Conservation (phyloP, 2,888 invertebrate genomes). For the Philopedon plagiatum region DNA sequence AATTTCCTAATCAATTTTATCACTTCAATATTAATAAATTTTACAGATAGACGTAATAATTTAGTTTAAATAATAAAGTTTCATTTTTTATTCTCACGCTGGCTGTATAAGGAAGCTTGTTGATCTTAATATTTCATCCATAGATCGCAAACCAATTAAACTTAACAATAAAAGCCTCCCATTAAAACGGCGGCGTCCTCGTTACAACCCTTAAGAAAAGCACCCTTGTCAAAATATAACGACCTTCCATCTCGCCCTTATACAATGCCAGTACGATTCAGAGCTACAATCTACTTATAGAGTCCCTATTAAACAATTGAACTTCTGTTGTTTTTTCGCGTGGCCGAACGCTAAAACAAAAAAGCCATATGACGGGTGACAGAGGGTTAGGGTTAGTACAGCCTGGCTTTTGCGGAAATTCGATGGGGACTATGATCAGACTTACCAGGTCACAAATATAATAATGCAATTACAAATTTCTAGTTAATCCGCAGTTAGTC, state of each 20-base stretch:
- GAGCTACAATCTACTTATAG: background rate
- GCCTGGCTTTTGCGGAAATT: too few species aligned
- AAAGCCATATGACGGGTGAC: slow-evolving; percentile 10
- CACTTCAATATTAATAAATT: too few species aligned
- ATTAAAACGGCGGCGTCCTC: slow-evolving; percentile 1
- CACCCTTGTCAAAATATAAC: slow-evolving; percentile 25
- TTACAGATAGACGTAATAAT: too few species aligned
- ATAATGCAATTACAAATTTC: too few species aligned
- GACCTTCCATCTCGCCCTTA: slow-evolving; percentile 14
- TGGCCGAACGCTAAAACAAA: slow-evolving; percentile 14
- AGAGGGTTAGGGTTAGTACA: too few species aligned
- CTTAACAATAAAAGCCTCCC: slow-evolving; percentile 3
- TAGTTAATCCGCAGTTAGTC: too few species aligned
- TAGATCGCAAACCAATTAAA: slow-evolving; percentile 16
- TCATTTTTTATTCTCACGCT: too few species aligned
- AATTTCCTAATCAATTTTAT: too few species aligned
- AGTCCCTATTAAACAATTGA: slow-evolving; percentile 16
- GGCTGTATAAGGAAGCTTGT: background rate
- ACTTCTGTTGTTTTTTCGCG: slow-evolving; percentile 17
- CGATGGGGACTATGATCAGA: too few species aligned
- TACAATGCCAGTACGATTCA: slow-evolving; percentile 3
- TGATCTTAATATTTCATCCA: background rate
- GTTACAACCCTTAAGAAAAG: slow-evolving; percentile 10
- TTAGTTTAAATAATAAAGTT: too few species aligned
- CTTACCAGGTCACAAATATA: too few species aligned